Evolutionary conservation across 2,888 invertebrate genomes (phyloP), one percentile per base, ranked within the genome.

Genomic region (Amaurobius ferox): DNA sequence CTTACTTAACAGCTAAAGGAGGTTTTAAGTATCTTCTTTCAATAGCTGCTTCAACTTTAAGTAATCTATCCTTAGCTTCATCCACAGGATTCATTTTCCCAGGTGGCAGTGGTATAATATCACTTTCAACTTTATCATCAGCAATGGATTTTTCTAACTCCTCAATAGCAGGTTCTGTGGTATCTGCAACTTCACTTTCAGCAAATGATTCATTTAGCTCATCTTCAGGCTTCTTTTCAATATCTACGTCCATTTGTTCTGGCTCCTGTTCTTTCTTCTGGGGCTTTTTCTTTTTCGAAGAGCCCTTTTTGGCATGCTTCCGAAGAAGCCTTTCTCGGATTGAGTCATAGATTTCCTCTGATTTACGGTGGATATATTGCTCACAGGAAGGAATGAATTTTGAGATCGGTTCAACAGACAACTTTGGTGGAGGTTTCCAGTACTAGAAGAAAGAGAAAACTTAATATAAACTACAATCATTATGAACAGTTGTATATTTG

Each of bases 21-120:
- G 89, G 89, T 61, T 88, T 89, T 7, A 89, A 55, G 73, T 89
- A 89, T 89, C 98, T 93, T 89, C 98, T 93, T 91, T 98, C 98
- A 76, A 98, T 96, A 89, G 97, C 97, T 0, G 95, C 94, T 92
- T 98, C 98, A 16, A 98, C 92, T 0, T 95, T 94, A 3, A 96
- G 93, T 77, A 99, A 93, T 90, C 97, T 94, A 89, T 95, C 94
- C 40, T 94, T 93, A 90, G 94, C 93, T 92, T 94, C 92, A 91
- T 93, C 92, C 89, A 94, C 89, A 0, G 91, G 90, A 88, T 91
- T 88, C 29, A 88, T n/a, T 16, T 68, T 78, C 5, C 85, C 72
- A 44, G 67, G 29, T 26, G 86, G 79, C 13, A 86, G 19, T 23
- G 74, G 39, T 26, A 79, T 30, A 19, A 86, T 13, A 73, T 86